Evolutionary conservation across 2,888 invertebrate species (phyloP), one percentile per base, ranked within the genome.

Genomic region (Gisinianus flammeolus): DNA sequence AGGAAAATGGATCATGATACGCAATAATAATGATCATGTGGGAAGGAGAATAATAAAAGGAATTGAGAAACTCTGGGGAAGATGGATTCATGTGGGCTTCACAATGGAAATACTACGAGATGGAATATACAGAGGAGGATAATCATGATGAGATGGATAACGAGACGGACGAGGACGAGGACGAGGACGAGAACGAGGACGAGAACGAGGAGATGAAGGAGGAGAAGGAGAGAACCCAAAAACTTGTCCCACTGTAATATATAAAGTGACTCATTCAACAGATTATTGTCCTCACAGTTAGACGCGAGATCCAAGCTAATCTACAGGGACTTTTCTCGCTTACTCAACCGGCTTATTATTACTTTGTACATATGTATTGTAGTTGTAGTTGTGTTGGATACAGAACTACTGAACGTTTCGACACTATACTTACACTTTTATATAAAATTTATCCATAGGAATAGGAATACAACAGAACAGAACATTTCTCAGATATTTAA

Each of bases 101-200:
- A n/a, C n/a, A n/a, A n/a, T n/a, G n/a, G n/a, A n/a, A n/a, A n/a
- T n/a, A n/a, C n/a, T n/a, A n/a, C n/a, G n/a, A n/a, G n/a, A n/a
- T n/a, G n/a, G n/a, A n/a, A n/a, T n/a, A n/a, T n/a, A n/a, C n/a
- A n/a, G 67, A 52, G 67, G 35, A 67, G 33, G 56, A 71, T 77
- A 70, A 77, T 77, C 64, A 71, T 77, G 70, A 77, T 70, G 62
- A 77, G 70, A 70, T 77, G 70, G 77, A 76, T 77, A 77, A 77
- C 77, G 64, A 77, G 77, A 70, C 76, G 67, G 54, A 44, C 16
- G n/a, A n/a, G n/a, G n/a, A n/a, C n/a, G n/a, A n/a, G n/a, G n/a
- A n/a, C n/a, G n/a, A n/a, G n/a, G n/a, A n/a, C n/a, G n/a, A n/a
- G n/a, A 56, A 52, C 68, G 35, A 67, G 30, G 52, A 69, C 69